Evolutionary conservation across 30 jellyfish, hydroid and myxozoan species (phyloP), one percentile per base, ranked within the genome.

Genomic region (Catostylus mosaicus): DNA sequence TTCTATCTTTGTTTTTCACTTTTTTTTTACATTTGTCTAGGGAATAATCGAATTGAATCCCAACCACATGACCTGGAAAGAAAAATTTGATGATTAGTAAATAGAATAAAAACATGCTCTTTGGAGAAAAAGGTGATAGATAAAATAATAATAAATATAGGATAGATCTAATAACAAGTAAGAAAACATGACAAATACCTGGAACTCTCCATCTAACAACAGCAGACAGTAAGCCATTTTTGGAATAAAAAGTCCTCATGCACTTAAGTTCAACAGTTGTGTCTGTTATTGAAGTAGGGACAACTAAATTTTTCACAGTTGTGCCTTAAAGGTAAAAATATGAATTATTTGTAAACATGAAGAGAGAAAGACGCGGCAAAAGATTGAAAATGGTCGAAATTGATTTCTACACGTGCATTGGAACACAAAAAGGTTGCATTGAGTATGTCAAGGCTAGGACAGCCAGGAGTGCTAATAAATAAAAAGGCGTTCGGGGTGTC

Each of bases 131-230:
- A 50, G 20, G 24, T 50, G 0, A 1, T 18, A 16, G 16, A 43
- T 43, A 43, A 43, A 43, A 9, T 43, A 16, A 6, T 43, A 6
- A 6, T 16, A 6, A 43, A 43, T 43, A 9, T 6, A 43, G 54
- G 16, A 6, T 16, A 43, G 16, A 43, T 43, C 8, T 6, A 43
- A 43, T 43, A 43, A 43, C 16, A 9, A 43, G 16, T 9, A 43
- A 43, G 16, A 43, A 43, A 43, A 6, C 14, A 9, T 16, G 8
- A 43, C 54, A 43, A 43, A 43, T 75, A 75, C 87, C 87, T 51
- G 87, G 87, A 62, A 75, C 89, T 38, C 35, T 79, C 89, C 89
- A 79, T 18, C 52, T 67, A 35, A 79, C n/a, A 48, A 52, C 40
- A 24, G 80, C 82, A 45, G 70, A 61, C 18, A 67, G 14, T 24